Evolutionary conservation across 2,113 vertebrate species (phyloP).

Genomic region (Engystomops pustulosus): DNA sequence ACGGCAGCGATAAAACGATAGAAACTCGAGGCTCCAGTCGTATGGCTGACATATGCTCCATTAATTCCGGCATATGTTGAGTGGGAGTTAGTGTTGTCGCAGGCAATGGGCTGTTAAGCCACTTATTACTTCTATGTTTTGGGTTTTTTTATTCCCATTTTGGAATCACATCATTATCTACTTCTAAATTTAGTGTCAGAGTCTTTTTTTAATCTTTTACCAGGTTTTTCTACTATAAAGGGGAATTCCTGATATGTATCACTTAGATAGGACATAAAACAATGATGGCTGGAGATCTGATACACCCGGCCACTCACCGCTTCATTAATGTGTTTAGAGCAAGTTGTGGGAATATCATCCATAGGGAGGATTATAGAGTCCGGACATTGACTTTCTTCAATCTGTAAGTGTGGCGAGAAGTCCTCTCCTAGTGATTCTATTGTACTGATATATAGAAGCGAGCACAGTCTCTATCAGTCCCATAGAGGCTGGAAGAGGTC

Average conservation of each 20-base stretch:
- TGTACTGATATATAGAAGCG: too few species aligned
- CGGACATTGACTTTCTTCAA: too few species aligned
- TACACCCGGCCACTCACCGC: too few species aligned
- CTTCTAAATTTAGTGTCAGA: constrained; percentile 5
- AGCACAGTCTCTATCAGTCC: too few species aligned
- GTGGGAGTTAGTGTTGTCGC: constrained; percentile 53
- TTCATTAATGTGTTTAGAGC: too few species aligned
- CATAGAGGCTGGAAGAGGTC: too few species aligned
- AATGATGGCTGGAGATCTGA: too few species aligned
- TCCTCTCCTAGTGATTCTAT: too few species aligned
- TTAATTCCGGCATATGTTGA: constrained; percentile 40
- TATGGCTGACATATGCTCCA: constrained; percentile 49
- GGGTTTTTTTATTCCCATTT: constrained; percentile 7
- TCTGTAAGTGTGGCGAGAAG: too few species aligned
- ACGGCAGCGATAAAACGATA: not conserved
- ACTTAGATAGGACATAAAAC: too few species aligned
- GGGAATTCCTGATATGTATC: not conserved
- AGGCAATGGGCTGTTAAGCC: constrained; percentile 53
- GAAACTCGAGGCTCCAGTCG: not conserved
- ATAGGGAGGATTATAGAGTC: too few species aligned
- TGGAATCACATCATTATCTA: constrained; percentile 36
- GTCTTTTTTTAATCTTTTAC: not conserved
- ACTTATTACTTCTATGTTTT: constrained; percentile 33
- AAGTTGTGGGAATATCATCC: too few species aligned
- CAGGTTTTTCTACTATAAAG: not conserved